A percentile compares a stretch with the other conserved stretches of the same genome.
phyloP scores from a whole-genome alignment of 2,888 invertebrate genomes.

The Heliconius ismenius region DNA sequence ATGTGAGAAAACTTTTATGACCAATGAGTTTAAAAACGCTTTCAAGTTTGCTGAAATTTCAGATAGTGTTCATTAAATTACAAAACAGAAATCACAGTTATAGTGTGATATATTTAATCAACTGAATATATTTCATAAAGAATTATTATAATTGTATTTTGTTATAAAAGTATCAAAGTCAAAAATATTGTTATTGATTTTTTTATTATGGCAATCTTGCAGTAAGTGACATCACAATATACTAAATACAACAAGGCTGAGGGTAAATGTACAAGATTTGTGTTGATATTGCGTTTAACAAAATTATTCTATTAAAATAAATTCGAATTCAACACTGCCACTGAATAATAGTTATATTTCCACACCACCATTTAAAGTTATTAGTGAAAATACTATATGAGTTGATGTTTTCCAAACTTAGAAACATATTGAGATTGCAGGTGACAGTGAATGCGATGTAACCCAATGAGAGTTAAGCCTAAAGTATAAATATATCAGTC shows the following conservation, averaged over 20 bases:
- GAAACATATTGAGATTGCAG: slow-evolving; percentile 23
- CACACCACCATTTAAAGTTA: not conserved
- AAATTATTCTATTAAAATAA: slow-evolving; percentile 35
- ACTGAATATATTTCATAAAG: slow-evolving; percentile 1
- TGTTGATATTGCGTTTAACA: slow-evolving; percentile 29
- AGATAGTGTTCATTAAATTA: not conserved
- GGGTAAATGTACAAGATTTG: slow-evolving; percentile 18
- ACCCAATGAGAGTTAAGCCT: slow-evolving; percentile 67
- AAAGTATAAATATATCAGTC: slow-evolving; percentile 77
- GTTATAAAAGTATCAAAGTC: slow-evolving; percentile 20
- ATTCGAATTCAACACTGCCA: slow-evolving; percentile 38
- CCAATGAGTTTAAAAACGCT: not conserved
- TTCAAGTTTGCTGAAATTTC: not conserved
- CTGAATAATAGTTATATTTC: slow-evolving; percentile 4
- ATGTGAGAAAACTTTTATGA: slow-evolving; percentile 6
- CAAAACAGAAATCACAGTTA: not conserved
- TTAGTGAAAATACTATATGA: not conserved
- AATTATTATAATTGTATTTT: slow-evolving; percentile 4
- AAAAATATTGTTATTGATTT: not conserved
- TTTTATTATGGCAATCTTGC: not conserved
- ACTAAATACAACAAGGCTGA: slow-evolving; percentile 17
- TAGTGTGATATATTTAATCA: not conserved
- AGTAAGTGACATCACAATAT: not conserved
- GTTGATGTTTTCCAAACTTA: not conserved
- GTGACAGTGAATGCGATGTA: slow-evolving; percentile 35